Evolutionary conservation across 2,888 invertebrate genomes (phyloP), one percentile per base, ranked within the genome.

Genomic region (Cheilosia grossa): DNA sequence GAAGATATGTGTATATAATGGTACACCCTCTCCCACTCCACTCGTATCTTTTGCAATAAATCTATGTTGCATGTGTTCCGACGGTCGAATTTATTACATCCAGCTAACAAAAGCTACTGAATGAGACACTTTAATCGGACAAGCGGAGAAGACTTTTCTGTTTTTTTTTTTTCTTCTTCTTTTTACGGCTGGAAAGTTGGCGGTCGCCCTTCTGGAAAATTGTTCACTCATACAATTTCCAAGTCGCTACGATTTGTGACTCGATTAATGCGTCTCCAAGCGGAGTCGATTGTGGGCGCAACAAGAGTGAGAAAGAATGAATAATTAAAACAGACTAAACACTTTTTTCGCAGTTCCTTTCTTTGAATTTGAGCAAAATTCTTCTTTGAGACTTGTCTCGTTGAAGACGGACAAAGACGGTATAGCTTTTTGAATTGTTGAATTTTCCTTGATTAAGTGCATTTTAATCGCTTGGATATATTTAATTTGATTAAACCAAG

Each of bases 11-110:
- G 9, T 30, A 2, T 6, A 7, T 30, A 30, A 30, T 37, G 1
- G 13, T 13, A 10, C 2, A 37, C 13, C 37, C 13, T 37, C 37
- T 37, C 4, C 13, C 4, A 37, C 37, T 37, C 13, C 4, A 13
- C 19, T 58, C 37, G 47, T 56, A 67, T 67, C 67, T 67, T 67
- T 75, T 49, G 74, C 51, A 58, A 74, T 51, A 33, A 51, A 59
- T 67, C 66, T 49, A 17, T 33, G 24, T 42, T 47, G 56, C 63
- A 63, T 78, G 64, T 58, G 72, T 72, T 73, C 53, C 44, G 53
- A 80, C 73, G 73, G 54, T 21, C 73, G 53, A 61, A 73, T 73
- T 80, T 73, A 73, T 80, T 67, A 80, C 73, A 73, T 37, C 27
- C 79, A 59, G 49, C 19, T 24, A 30, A 27, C 51, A 49, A 13